Evolutionary conservation across 2,113 vertebrate species (phyloP), one percentile per base, ranked within the genome.

Genomic region (Indicator maculatus): DNA sequence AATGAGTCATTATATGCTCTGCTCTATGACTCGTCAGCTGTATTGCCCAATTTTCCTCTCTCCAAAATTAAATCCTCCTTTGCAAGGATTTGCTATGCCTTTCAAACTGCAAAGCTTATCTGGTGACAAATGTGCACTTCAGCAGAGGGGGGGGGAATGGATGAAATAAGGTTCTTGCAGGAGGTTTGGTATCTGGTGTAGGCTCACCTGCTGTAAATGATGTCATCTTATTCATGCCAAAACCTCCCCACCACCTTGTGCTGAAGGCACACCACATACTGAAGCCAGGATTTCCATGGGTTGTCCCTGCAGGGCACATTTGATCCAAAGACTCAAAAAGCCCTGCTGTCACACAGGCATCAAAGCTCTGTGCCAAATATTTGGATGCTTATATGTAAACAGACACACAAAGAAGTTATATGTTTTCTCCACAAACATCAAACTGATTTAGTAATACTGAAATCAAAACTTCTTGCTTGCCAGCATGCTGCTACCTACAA

Each of bases 1-100:
- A 95, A 95, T 95, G 90, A 96, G 92, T 94, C 90, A 95, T 91
- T 96, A 65, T 96, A 73, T 0, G 15, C 56, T 75, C 55, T 66
- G 50, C 65, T 93, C 58, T 86, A 58, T 83, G 95, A 92, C 86
- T 90, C 23, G 16, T 89, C 69, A 92, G 75, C 65, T 92, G 87
- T 67, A 79, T 94, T 86, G 82, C 84, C 38, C 36, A 94, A 72
- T 73, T 92, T 94, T 76, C 70, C 79, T 82, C 52, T 67, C 59
- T 69, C 52, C 58, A 75, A 86, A 71, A 69, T 20, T 16, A 91
- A 88, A 88, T 79, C 17, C 23, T 16, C n/a, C 24, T 91, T 89
- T 89, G 52, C 74, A 82, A 88, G 39, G 81, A 84, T 84, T 86
- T 73, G 31, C 38, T 65, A 44, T 64, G 88, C 36, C 63, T 72